phyloP scores from a whole-genome alignment of 1,140 invertebrate genomes.

The Neotoxoptera formosana region DNA sequence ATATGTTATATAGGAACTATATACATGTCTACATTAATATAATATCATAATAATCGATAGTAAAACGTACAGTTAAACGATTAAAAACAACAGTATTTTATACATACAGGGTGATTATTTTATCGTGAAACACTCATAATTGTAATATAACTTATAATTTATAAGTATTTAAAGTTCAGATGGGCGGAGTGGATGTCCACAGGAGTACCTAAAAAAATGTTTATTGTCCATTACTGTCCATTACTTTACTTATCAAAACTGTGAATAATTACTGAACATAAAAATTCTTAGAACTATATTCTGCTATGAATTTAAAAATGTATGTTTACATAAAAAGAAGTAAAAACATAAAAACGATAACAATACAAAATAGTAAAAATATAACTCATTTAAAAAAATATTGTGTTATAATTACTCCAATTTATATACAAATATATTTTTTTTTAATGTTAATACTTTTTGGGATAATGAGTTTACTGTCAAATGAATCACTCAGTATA shows the following conservation, averaged over 20 bases:
- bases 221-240: no score
- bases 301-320: no score
- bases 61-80: slow-evolving; percentile 10
- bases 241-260: no score
- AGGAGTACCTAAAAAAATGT: no score
- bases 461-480: background rate
- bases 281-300: no score
- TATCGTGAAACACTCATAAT: background rate
- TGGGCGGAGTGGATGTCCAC: no score
- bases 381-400: background rate
- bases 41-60: background rate
- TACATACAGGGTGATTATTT: background rate
- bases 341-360: background rate
- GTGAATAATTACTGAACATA: no score
- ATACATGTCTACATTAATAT: background rate
- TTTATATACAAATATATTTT: background rate
- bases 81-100: background rate
- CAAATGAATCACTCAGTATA: background rate
- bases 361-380: background rate
- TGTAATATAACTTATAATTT: background rate
- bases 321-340: background rate
- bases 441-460: background rate
- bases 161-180: no score
- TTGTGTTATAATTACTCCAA: background rate
- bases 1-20: background rate